Conservation (phyloP, 2,797 vertebrate species). For the Scolopax rusticola region DNA sequence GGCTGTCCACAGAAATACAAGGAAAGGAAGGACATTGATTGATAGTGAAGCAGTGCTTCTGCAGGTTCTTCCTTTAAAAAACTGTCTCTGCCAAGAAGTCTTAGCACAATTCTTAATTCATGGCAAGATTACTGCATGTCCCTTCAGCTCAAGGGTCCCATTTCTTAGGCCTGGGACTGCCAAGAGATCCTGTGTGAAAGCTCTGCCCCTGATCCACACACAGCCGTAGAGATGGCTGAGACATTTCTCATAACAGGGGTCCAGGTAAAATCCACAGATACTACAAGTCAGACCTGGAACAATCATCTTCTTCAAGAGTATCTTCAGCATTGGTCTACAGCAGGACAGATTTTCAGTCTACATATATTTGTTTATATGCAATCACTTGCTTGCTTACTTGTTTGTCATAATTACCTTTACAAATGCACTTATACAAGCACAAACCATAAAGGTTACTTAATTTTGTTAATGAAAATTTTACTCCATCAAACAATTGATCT, state of each 20-base stretch:
- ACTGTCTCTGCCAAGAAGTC: background rate
- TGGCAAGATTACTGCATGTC: background rate
- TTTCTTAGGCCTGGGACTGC: background rate
- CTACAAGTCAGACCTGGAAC: background rate
- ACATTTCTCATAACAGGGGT: background rate
- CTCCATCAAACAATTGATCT: background rate
- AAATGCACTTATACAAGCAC: background rate
- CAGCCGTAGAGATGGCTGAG: background rate
- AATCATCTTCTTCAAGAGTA: background rate
- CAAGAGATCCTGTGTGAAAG: background rate
- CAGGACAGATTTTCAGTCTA: background rate
- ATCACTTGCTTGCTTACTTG: background rate
- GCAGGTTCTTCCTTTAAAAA: background rate
- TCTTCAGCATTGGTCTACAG: background rate
- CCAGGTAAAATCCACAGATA: background rate
- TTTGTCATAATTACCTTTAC: background rate
- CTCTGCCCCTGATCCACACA: background rate
- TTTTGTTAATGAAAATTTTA: background rate
- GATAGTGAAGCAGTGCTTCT: background rate
- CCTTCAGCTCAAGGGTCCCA: background rate
- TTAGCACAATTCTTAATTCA: background rate
- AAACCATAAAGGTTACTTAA: background rate
- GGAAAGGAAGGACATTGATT: background rate
- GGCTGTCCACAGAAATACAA: background rate
- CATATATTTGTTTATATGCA: background rate